Evolutionary conservation across 2,888 invertebrate genomes (phyloP), one percentile per base, ranked within the genome.

Genomic region (Rhaphigaster nebulosa): DNA sequence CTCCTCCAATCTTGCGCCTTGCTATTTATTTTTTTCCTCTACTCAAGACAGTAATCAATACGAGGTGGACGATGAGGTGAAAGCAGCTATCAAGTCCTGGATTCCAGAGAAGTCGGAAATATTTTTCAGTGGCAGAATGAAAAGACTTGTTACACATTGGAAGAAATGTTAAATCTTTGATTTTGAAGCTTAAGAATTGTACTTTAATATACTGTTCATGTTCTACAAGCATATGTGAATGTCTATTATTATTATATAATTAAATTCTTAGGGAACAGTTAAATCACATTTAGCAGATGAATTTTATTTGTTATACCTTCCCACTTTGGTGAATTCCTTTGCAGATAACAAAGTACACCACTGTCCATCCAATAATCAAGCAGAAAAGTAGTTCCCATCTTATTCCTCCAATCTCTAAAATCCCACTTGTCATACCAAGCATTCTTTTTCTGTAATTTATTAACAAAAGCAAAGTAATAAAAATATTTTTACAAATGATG

Each of bases 241-340:
- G n/a, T 52, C 1, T 10, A 52, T 52, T 52, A 52, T 52, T 52
- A 56, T 56, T 26, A 56, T 5, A 20, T 6, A n/a, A n/a, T 23
- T 56, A 23, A 23, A 26, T 56, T 56, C 2, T 23, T 56, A 23
- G 8, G 56, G 8, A 23, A 56, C n/a, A n/a, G n/a, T n/a, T n/a
- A n/a, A n/a, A 56, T 56, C 26, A 26, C 60, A 10, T n/a, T 0
- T 1, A 8, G 3, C n/a, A n/a, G 60, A 13, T 80, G 0, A 84
- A 84, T 38, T 84, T 84, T 41, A n/a, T 50, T 84, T 84, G 0
- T 45, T 84, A 1, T 93, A 96, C 96, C 95, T 97, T 97, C 93
- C 97, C 97, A 92, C 96, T 96, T 93, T 96, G 96, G 93, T 96
- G 95, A 90, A 97, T 95, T 87, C 97, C 97, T 93, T 96, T 96